These are phyloP conservation scores for Psittacula derbiana DNA, from an alignment of 2,797 vertebrate genomes.

Conservation along the genomic window DNA sequence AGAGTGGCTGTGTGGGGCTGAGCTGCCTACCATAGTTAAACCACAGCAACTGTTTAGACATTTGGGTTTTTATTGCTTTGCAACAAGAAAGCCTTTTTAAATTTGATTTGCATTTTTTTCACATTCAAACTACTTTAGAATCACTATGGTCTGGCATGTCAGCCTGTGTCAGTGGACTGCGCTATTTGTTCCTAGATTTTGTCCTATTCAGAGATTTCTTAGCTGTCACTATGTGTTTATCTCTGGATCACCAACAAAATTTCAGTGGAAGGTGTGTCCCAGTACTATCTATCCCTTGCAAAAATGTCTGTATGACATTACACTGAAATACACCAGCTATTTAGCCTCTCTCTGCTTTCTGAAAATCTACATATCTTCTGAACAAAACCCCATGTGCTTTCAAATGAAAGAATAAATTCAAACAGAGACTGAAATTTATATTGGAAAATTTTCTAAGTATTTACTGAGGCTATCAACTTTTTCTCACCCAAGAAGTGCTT, in stretches of 20 bases:
- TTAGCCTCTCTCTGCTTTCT: neutral
- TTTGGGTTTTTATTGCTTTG: neutral
- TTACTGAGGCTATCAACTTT: neutral
- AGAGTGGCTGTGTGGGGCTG: accelerated
- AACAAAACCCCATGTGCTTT: neutral
- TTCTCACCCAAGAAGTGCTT: neutral
- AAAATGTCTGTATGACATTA: neutral
- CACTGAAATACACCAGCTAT: neutral
- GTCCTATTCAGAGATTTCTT: neutral
- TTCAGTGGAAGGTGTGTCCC: neutral
- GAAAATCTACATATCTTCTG: neutral
- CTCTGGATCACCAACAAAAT: neutral
- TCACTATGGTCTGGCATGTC: neutral
- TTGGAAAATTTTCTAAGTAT: neutral
- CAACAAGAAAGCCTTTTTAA: neutral
- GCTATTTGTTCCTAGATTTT: neutral
- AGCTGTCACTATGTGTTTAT: neutral
- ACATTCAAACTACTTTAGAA: neutral
- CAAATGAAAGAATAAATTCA: neutral
- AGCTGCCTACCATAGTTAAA: neutral
- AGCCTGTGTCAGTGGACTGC: neutral
- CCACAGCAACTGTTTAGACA: neutral
- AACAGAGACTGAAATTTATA: neutral
- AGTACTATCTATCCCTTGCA: neutral
- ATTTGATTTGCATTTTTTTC: neutral